These are phyloP conservation scores for Scaptomyza pallida DNA, from an alignment of 1,140 invertebrate genomes.

Conservation along the genomic window DNA sequence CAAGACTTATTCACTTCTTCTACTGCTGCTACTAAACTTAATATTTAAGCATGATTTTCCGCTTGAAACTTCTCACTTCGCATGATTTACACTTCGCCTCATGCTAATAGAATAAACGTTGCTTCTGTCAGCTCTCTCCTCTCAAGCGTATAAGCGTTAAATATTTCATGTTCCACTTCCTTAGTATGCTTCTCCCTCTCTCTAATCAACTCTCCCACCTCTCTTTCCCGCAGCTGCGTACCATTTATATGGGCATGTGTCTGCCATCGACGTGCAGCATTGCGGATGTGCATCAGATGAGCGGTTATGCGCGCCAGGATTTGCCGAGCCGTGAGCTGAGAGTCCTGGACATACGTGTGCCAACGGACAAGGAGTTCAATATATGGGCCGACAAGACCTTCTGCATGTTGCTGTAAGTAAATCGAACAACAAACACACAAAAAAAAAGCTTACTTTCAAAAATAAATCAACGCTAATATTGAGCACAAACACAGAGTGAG, in stretches of 20 bases:
- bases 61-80: too few relatives aligned
- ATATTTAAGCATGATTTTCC: too few relatives aligned
- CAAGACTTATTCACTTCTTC: too few relatives aligned
- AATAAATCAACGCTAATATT: conserved; percentile 37
- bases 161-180: neutral
- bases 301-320: conserved; percentile 85
- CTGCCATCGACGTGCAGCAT: conserved; percentile 88
- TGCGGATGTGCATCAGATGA: conserved; percentile 86
- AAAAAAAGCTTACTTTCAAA: conserved; percentile 46
- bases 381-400: conserved; percentile 89
- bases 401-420: conserved; percentile 88
- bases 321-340: conserved; percentile 82
- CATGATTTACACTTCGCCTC: too few relatives aligned
- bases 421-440: neutral
- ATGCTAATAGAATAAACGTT: too few relatives aligned
- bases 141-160: too few relatives aligned
- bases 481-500: conserved; percentile 22
- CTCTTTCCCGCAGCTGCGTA: conserved; percentile 84
- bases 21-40: too few relatives aligned
- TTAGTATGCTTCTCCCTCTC: neutral
- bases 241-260: conserved; percentile 89
- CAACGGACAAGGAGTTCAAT: conserved; percentile 87
- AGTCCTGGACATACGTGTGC: conserved; percentile 87
- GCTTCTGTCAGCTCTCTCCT: too few relatives aligned
- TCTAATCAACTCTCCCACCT: too few relatives aligned